A percentile compares a stretch with the other conserved stretches of the same genome.
Evolutionary conservation across 1,140 invertebrate genomes (phyloP).

Genomic region (Mercenaria mercenaria): DNA sequence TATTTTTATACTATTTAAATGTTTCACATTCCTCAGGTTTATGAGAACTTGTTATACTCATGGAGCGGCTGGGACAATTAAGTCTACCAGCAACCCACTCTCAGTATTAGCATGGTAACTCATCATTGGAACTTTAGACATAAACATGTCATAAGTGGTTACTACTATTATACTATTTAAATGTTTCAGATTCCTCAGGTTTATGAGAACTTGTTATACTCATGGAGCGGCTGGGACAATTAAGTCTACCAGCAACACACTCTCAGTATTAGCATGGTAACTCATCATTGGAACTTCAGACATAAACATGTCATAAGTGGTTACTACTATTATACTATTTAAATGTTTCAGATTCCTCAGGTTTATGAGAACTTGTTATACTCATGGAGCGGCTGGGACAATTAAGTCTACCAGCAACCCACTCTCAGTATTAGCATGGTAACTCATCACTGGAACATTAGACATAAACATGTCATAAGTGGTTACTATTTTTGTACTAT

Average conservation of each 20-base stretch:
- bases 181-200: slow-evolving; percentile 41
- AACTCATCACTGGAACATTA: slow-evolving; percentile 79
- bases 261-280: slow-evolving; percentile 84
- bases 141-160: too few relatives aligned
- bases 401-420: slow-evolving; percentile 72
- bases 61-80: slow-evolving; percentile 65
- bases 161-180: too few relatives aligned
- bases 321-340: too few relatives aligned
- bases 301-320: too few relatives aligned
- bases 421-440: slow-evolving; percentile 84
- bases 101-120: slow-evolving; percentile 85
- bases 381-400: slow-evolving; percentile 69
- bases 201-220: slow-evolving; percentile 23
- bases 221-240: slow-evolving; percentile 66
- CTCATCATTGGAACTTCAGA: slow-evolving; percentile 82
- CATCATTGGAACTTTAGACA: slow-evolving; percentile 83
- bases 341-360: slow-evolving; percentile 66
- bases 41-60: slow-evolving; percentile 38
- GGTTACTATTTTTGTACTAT: too few relatives aligned
- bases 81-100: slow-evolving; percentile 73
- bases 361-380: slow-evolving; percentile 27
- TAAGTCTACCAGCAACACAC: slow-evolving; percentile 73
- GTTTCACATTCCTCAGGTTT: slow-evolving; percentile 43
- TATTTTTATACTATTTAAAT: too few relatives aligned
- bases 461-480: too few relatives aligned